Percentiles rank a stretch among this genome's conserved stretches.
These are phyloP conservation scores for Gadopsis marmoratus DNA, from an alignment of 2,797 vertebrate species.

Conservation along the genomic window DNA sequence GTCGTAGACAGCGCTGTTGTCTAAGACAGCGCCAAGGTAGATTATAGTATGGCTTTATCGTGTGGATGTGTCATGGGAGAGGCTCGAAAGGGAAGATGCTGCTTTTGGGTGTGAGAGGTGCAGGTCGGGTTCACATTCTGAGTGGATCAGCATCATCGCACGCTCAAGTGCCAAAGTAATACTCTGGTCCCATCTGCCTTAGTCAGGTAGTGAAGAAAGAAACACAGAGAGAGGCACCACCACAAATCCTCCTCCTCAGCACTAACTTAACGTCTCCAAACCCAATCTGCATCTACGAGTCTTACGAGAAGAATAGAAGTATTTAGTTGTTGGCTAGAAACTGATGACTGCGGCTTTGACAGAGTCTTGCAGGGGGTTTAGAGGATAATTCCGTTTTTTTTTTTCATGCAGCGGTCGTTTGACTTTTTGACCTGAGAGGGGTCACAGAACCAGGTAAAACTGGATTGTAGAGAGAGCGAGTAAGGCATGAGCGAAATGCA, in stretches of 20 bases:
- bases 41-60: constrained; percentile 59
- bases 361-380: constrained; percentile 48
- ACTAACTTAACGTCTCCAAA: constrained; percentile 60
- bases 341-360: constrained; percentile 66
- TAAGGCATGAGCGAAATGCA: constrained; percentile 31
- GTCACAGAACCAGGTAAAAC: constrained; percentile 56
- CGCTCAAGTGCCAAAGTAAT: constrained; percentile 75
- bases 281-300: constrained; percentile 51
- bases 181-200: constrained; percentile 66
- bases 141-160: constrained; percentile 73
- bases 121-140: constrained; percentile 79
- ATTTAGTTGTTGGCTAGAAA: constrained; percentile 66
- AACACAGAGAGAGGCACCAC: background rate
- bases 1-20: constrained; percentile 47
- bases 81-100: constrained; percentile 57
- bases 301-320: constrained; percentile 71
- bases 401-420: constrained; percentile 46
- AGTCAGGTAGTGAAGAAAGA: constrained; percentile 44
- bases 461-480: constrained; percentile 40
- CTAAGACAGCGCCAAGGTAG: constrained; percentile 62
- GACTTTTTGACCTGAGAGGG: constrained; percentile 66
- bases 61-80: constrained; percentile 59
- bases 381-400: constrained; percentile 55
- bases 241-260: constrained; percentile 69
- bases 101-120: constrained; percentile 69